These are phyloP conservation scores for Thunnus thynnus DNA, from an alignment of 2,113 vertebrate genomes.

Conservation along the genomic window DNA sequence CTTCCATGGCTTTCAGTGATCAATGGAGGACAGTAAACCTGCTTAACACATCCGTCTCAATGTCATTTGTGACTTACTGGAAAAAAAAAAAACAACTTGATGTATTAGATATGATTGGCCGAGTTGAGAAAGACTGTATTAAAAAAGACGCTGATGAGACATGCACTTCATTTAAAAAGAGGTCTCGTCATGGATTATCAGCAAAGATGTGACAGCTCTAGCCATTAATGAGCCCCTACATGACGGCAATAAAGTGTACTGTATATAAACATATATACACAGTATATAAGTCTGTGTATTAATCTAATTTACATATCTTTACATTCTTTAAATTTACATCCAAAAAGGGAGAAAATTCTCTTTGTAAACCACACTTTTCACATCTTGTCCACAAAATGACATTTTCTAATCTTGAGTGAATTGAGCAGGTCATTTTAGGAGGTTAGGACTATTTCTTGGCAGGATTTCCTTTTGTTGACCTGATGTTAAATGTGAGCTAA, in stretches of 20 bases:
- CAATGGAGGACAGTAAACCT: slow-evolving; percentile 13
- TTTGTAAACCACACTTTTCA: slow-evolving; percentile 77
- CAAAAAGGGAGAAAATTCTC: slow-evolving; percentile 76
- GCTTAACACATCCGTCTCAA: slow-evolving; percentile 4
- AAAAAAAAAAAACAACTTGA: slow-evolving; percentile 28
- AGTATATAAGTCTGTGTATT: slow-evolving; percentile 87
- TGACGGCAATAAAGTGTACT: slow-evolving; percentile 78
- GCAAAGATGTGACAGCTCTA: slow-evolving; percentile 61
- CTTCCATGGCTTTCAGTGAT: slow-evolving; percentile 24
- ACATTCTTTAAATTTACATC: slow-evolving; percentile 88
- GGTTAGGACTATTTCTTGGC: slow-evolving; percentile 49
- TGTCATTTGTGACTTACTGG: slow-evolving; percentile 18
- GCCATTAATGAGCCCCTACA: slow-evolving; percentile 72
- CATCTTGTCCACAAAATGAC: slow-evolving; percentile 64
- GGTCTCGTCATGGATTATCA: slow-evolving; percentile 44
- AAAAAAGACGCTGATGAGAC: slow-evolving; percentile 59
- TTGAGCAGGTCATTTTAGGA: slow-evolving; percentile 51
- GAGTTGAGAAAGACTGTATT: slow-evolving; percentile 40
- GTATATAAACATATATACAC: slow-evolving; percentile 88
- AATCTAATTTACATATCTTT: slow-evolving; percentile 87
- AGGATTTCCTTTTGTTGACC: slow-evolving; percentile 58
- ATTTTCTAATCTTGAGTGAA: slow-evolving; percentile 55
- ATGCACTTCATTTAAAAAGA: slow-evolving; percentile 64
- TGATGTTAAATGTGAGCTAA: slow-evolving; percentile 59
- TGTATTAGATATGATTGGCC: slow-evolving; percentile 33